Conservation (phyloP, 2,888 invertebrate genomes). For the Lampropteryx suffumata region DNA sequence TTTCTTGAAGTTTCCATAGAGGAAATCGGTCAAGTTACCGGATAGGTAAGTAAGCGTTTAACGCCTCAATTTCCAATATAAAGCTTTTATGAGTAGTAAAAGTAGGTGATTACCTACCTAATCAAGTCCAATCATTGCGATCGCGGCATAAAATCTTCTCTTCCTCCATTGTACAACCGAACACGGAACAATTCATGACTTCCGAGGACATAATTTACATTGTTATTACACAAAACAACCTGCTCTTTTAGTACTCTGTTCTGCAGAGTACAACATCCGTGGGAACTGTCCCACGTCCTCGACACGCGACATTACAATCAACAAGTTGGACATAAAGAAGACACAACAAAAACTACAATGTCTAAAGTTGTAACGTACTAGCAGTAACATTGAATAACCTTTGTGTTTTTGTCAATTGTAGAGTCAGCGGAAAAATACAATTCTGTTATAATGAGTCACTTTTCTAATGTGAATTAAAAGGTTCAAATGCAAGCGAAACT, state of each 20-base stretch:
- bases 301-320: slow-evolving; percentile 34
- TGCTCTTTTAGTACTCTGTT: slow-evolving; percentile 33
- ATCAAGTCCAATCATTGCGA: background rate
- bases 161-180: slow-evolving; percentile 8
- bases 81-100: too few species aligned
- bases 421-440: too few species aligned
- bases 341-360: slow-evolving; percentile 28
- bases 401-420: background rate
- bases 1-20: too few species aligned
- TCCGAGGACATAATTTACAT: slow-evolving; percentile 46
- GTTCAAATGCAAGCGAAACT: too few species aligned
- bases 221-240: slow-evolving; percentile 30
- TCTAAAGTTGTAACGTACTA: slow-evolving; percentile 3
- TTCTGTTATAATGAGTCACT: too few species aligned
- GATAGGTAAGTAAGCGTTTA: too few species aligned
- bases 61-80: too few species aligned
- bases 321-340: slow-evolving; percentile 40
- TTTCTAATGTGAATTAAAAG: too few species aligned
- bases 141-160: slow-evolving; percentile 2
- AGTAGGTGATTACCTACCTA: too few species aligned
- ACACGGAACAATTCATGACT: slow-evolving; percentile 22
- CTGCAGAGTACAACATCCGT: slow-evolving; percentile 49
- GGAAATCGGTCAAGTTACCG: too few species aligned
- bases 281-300: slow-evolving; percentile 70
- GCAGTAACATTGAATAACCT: slow-evolving; percentile 8